Conservation (phyloP, 2,797 vertebrate genomes). For the Nasua narica region DNA sequence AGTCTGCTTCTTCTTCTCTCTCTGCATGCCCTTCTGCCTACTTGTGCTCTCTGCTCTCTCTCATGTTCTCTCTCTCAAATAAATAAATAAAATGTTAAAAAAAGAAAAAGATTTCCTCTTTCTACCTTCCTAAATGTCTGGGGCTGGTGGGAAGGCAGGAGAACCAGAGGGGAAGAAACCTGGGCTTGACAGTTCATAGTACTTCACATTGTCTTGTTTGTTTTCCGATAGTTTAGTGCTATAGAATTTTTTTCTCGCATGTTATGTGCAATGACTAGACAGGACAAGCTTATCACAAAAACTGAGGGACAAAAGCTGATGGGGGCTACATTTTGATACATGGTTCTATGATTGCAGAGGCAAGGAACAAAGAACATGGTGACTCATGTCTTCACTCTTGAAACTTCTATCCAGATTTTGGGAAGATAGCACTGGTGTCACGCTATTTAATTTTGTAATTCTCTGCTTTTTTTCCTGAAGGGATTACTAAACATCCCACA, state of each 20-base stretch:
- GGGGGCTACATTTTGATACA: not conserved
- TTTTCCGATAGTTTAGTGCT: not conserved
- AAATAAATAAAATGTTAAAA: not conserved
- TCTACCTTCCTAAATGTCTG: not conserved
- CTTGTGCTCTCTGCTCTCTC: not conserved
- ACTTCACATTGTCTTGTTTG: not conserved
- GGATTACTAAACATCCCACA: not conserved
- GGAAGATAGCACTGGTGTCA: not conserved
- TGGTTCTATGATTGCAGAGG: not conserved
- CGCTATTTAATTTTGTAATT: not conserved
- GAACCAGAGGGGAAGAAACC: not conserved
- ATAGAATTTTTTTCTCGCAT: not conserved
- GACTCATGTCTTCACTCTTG: not conserved
- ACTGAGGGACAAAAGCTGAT: not conserved
- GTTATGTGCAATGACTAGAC: not conserved
- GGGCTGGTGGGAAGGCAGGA: not conserved
- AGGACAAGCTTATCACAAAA: not conserved
- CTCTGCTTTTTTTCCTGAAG: not conserved
- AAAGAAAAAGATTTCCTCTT: not conserved
- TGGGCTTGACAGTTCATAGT: not conserved
- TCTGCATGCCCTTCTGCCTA: not conserved
- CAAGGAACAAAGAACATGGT: not conserved
- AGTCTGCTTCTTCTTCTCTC: not conserved
- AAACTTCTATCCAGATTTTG: not conserved
- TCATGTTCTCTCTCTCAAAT: not conserved